A percentile compares a stretch with the other conserved stretches of the same genome.
Conservation (phyloP, 1,140 invertebrate species). For the Drosophila athabasca region DNA sequence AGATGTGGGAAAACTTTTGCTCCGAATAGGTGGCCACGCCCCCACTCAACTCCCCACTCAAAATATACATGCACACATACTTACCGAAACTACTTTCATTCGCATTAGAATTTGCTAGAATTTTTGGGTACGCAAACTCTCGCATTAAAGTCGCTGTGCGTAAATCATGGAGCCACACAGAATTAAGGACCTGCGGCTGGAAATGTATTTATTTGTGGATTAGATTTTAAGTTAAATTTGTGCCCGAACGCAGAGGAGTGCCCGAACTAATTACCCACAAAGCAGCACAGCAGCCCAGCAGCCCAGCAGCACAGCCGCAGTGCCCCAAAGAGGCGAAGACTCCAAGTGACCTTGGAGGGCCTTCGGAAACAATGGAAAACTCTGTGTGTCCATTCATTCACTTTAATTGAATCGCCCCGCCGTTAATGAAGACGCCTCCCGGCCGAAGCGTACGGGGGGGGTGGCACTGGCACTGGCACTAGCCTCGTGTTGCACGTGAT, state of each 20-base stretch:
- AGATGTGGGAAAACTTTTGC: constrained; percentile 36
- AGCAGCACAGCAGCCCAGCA: too few relatives aligned
- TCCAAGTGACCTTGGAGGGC: constrained; percentile 24
- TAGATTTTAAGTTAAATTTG: constrained; percentile 35
- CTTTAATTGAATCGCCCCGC: constrained; percentile 69
- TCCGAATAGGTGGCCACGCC: not conserved
- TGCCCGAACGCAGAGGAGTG: constrained; percentile 9
- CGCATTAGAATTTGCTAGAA: too few relatives aligned
- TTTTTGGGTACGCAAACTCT: not conserved
- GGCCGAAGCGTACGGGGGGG: constrained; percentile 25
- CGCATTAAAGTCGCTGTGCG: constrained; percentile 30
- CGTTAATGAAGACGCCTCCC: constrained; percentile 66
- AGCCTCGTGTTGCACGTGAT: constrained; percentile 19
- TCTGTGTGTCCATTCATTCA: constrained; percentile 57
- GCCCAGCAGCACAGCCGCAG: too few relatives aligned
- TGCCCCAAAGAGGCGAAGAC: too few relatives aligned
- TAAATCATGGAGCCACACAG: constrained; percentile 42
- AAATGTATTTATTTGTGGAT: constrained; percentile 36
- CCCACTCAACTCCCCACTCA: too few relatives aligned
- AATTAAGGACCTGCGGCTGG: not conserved
- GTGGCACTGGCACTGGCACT: constrained; percentile 18
- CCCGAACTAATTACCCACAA: constrained; percentile 29
- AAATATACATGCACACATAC: not conserved
- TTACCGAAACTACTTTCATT: not conserved
- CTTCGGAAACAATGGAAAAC: constrained; percentile 41